phyloP scores from a whole-genome alignment of 2,113 vertebrate genomes.

The Melanocharis versteri region DNA sequence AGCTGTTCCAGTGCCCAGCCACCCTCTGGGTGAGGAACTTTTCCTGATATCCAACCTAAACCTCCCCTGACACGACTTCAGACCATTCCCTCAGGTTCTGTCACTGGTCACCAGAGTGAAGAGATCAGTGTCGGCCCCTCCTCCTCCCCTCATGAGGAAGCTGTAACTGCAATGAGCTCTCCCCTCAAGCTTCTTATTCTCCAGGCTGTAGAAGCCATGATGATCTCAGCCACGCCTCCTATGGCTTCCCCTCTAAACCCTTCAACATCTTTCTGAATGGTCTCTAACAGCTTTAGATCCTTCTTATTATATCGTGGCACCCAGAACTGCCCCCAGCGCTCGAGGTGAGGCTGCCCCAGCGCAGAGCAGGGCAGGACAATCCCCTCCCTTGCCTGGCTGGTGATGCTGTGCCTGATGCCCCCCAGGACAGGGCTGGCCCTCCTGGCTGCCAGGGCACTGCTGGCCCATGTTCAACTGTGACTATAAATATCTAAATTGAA shows the following conservation, averaged over 20 bases:
- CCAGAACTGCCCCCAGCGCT: neutral
- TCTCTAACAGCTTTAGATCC: neutral
- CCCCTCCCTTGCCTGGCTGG: fast-evolving
- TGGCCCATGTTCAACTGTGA: neutral
- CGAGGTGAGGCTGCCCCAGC: neutral
- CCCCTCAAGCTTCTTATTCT: neutral
- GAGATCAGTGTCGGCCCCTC: neutral
- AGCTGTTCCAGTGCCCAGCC: neutral
- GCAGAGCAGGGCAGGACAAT: neutral
- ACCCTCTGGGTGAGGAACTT: neutral
- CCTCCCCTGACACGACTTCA: neutral
- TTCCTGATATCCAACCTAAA: neutral
- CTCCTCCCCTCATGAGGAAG: neutral
- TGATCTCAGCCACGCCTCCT: neutral
- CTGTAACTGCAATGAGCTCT: neutral
- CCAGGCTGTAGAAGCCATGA: neutral
- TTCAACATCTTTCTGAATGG: neutral
- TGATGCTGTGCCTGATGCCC: fast-evolving
- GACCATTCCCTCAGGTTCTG: neutral
- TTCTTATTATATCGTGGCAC: too few relatives aligned
- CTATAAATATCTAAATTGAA: neutral
- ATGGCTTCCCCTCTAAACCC: neutral
- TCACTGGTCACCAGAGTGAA: neutral
- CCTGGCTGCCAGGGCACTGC: neutral
- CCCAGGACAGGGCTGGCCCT: fast-evolving